These are phyloP conservation scores for Leucozona laternaria DNA, from an alignment of 2,888 invertebrate genomes.

Conservation along the genomic window DNA sequence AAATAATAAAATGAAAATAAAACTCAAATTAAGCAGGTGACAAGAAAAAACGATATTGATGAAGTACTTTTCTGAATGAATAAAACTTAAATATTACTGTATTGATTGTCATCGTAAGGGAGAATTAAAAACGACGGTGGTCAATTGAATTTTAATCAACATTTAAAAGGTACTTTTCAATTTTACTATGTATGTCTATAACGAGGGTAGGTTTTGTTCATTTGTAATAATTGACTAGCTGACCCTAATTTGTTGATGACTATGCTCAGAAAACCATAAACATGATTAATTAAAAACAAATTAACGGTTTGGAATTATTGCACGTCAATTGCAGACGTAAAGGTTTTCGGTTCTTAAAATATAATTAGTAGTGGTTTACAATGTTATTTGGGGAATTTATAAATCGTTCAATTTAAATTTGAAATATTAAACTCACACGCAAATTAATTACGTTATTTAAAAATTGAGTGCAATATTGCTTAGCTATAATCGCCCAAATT, in stretches of 20 bases:
- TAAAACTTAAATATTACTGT: background rate
- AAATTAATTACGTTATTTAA: background rate
- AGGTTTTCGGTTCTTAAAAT: conserved; percentile 1
- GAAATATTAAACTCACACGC: background rate
- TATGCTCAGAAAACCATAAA: conserved; percentile 12
- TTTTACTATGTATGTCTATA: background rate
- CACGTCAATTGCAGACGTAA: background rate
- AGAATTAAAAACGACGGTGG: background rate
- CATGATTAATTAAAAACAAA: conserved; percentile 14
- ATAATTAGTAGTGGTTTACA: background rate
- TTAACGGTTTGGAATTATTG: background rate
- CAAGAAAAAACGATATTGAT: conserved; percentile 3
- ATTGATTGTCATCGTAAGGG: background rate
- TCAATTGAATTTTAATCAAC: conserved; percentile 30
- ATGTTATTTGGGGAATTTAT: background rate
- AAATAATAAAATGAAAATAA: background rate
- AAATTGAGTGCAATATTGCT: background rate
- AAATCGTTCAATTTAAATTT: background rate
- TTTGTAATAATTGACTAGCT: background rate
- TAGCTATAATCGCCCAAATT: background rate
- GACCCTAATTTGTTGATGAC: conserved; percentile 12
- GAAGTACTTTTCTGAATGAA: conserved; percentile 18
- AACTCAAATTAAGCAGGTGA: background rate
- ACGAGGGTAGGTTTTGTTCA: background rate
- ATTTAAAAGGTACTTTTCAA: background rate